Evolutionary conservation across 30 jellyfish, hydroid and myxozoan genomes (phyloP), one percentile per base, ranked within the genome.

Genomic region (Haliclystus octoradiatus): DNA sequence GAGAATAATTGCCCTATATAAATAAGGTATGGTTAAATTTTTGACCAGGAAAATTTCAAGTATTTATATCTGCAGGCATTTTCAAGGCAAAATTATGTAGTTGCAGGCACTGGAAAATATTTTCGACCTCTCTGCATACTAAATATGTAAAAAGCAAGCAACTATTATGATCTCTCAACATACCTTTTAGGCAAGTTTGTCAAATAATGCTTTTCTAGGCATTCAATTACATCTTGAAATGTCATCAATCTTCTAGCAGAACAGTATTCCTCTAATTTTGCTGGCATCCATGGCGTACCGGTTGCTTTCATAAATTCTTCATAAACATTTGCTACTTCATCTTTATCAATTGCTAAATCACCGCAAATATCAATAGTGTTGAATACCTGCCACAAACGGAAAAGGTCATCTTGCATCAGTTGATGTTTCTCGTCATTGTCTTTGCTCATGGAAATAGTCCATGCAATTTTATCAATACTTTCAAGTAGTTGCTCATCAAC

Each of bases 261-360:
- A 22, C 87, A 69, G 63, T 33, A 81, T 62, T 76, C 63, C 12
- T 81, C 94, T 77, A 89, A 69, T 3, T 94, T 87, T 0, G 77
- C 94, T 63, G 81, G 77, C n/a, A 89, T 80, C 94, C 94, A 89
- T 57, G 98, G 95, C 52, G 94, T 81, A 31, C 98, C 98, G 15
- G 74, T 81, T 25, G 93, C 98, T 33, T 53, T 77, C 93, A 80
- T 71, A 62, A 89, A 81, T 25, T 52, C 34, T 52, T 89, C 94
- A 33, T 78, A 30, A 7, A 76, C 47, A 1, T 65, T 52, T n/a
- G 35, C 92, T 0, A 53, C 85, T 72, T 89, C 98, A 26, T 89
- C 93, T 47, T 26, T 89, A 73, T 89, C 94, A 29, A 89, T 81
- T 34, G 66, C 74, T 12, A 77, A 50, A 52, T 72, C 49, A 2